Evolutionary conservation across 2,888 invertebrate species (phyloP).

Genomic region (Melanostoma mellinum): DNA sequence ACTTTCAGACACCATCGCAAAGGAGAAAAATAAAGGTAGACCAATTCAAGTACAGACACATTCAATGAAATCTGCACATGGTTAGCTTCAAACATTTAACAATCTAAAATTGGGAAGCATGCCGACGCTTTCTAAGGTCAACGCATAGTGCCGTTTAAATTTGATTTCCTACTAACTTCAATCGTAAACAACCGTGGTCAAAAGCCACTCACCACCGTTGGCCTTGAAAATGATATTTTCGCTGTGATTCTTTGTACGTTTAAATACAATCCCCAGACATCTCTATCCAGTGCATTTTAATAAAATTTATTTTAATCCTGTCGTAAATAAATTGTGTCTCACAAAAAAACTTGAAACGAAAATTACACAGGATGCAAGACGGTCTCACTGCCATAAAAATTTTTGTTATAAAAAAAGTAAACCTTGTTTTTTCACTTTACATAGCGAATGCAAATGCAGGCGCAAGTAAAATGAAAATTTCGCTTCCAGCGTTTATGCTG

Average conservation of each 20-base stretch:
- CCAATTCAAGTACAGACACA: no score
- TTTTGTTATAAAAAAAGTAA: slow-evolving; percentile 9
- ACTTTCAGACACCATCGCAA: no score
- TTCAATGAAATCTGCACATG: no score
- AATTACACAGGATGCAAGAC: slow-evolving; percentile 2
- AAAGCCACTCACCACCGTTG: no score
- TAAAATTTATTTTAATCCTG: slow-evolving; percentile 64
- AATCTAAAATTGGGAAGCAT: no score
- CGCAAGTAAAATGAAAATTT: slow-evolving; percentile 36
- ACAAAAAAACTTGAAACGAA: slow-evolving; percentile 6
- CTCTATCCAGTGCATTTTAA: slow-evolving; percentile 50
- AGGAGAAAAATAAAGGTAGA: no score
- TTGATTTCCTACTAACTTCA: no score
- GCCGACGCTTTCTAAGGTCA: no score
- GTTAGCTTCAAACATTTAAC: no score
- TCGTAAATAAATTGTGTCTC: slow-evolving; percentile 56
- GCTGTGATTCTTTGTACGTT: slow-evolving; percentile 3
- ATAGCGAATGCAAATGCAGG: not conserved
- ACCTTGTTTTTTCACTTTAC: not conserved
- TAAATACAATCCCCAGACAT: slow-evolving; percentile 34
- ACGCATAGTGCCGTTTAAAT: no score
- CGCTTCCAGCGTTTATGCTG: slow-evolving; percentile 16
- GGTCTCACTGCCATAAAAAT: slow-evolving; percentile 46
- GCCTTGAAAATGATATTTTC: no score
- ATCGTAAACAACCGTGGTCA: no score